Evolutionary conservation across 2,888 invertebrate species (phyloP).

Genomic region (Xestobium rufovillosum): DNA sequence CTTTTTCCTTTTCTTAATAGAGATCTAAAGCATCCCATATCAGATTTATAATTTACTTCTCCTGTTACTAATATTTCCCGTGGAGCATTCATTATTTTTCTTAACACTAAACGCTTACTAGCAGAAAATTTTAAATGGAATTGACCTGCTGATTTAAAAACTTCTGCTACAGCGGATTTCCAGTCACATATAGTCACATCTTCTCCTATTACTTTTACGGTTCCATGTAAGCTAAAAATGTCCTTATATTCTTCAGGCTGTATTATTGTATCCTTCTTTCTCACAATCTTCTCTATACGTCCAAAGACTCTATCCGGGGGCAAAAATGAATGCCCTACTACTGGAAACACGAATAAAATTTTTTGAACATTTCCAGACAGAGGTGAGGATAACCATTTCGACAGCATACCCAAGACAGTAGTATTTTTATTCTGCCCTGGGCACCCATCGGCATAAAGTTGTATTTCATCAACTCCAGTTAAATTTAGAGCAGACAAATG

Average conservation of each 20-base stretch:
- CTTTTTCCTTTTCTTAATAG: no score
- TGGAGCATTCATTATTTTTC: no score
- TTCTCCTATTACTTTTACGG: no score
- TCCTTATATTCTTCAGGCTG: background rate
- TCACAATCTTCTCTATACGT: conserved; percentile 6
- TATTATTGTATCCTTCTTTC: conserved; percentile 6
- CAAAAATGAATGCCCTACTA: conserved; percentile 14
- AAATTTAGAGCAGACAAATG: background rate
- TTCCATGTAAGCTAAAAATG: no score
- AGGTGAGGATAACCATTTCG: conserved; percentile 10
- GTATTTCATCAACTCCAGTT: conserved; percentile 2
- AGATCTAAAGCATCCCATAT: no score
- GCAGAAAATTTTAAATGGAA: no score
- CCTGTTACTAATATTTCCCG: no score
- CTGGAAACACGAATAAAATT: conserved; percentile 10
- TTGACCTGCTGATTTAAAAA: no score
- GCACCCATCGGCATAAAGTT: conserved; percentile 17
- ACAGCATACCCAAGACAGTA: conserved; percentile 13
- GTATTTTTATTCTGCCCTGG: conserved; percentile 17
- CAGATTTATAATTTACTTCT: no score
- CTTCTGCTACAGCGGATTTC: no score
- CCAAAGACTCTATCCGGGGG: conserved; percentile 13
- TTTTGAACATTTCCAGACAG: conserved; percentile 3
- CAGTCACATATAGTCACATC: no score
- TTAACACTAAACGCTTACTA: no score